A percentile compares a stretch with the other conserved stretches of the same genome.
Conservation (phyloP, 37 sponge, comb jelly and placozoan genomes). For the Bolinopsis microptera region DNA sequence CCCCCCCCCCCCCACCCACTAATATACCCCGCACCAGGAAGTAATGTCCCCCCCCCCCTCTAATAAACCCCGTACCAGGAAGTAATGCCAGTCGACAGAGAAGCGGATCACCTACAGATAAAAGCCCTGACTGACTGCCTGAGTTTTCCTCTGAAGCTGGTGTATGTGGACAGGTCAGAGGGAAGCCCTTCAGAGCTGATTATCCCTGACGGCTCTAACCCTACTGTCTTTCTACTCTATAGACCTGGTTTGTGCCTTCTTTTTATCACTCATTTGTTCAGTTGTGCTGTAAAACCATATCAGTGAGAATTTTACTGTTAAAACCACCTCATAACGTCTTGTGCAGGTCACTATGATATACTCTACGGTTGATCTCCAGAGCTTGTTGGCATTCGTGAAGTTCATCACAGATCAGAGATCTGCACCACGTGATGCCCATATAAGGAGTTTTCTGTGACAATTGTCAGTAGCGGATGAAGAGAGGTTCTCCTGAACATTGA, state of each 20-base stretch:
- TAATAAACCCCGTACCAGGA: no score
- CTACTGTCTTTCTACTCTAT: conserved; percentile 84
- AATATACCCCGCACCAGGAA: no score
- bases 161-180: conserved; percentile 95
- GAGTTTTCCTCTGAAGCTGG: conserved; percentile 78
- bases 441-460: no score
- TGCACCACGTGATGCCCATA: no score
- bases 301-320: no score
- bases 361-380: conserved; percentile 45
- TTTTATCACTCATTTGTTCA: background rate
- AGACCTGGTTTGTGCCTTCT: conserved; percentile 88
- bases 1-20: no score
- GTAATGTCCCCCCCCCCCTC: no score
- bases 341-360: conserved; percentile 58
- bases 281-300: background rate
- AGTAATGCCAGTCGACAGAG: conserved; percentile 93
- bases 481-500: no score
- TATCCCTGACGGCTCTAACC: conserved; percentile 66
- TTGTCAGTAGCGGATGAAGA: no score
- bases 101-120: conserved; percentile 96
- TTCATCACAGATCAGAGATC: no score
- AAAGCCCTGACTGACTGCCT: conserved; percentile 84
- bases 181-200: conserved; percentile 71
- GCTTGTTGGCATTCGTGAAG: no score
- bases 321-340: no score